A percentile compares a stretch with the other conserved stretches of the same genome.
phyloP scores from a whole-genome alignment of 2,797 vertebrate genomes.

The Emys orbicularis region DNA sequence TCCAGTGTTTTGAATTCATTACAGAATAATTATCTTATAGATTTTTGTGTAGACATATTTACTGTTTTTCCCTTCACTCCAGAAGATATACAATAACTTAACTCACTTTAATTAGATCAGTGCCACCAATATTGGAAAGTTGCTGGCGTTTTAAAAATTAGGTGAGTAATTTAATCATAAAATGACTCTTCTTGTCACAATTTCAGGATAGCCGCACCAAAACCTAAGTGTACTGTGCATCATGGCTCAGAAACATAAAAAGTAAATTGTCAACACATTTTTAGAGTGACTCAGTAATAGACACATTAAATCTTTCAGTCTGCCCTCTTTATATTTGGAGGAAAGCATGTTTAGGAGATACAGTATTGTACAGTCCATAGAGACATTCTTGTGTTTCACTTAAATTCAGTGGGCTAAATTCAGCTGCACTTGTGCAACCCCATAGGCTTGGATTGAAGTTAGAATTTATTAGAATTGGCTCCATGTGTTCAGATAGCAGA shows the following conservation, averaged over 20 bases:
- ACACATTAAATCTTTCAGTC: not conserved
- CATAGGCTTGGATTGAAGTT: not conserved
- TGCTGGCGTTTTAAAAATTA: conserved; percentile 37
- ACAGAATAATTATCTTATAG: conserved; percentile 57
- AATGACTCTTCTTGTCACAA: conserved; percentile 17
- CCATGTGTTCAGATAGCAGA: not conserved
- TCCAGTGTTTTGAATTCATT: conserved; percentile 47
- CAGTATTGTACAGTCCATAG: too few relatives aligned
- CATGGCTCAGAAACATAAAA: conserved; percentile 34
- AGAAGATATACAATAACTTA: conserved; percentile 41
- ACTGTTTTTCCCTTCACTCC: conserved; percentile 38
- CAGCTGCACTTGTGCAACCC: not conserved
- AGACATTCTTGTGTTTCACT: not conserved
- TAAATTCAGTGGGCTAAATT: not conserved
- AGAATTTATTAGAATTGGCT: not conserved
- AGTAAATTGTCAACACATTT: not conserved
- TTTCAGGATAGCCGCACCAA: conserved; percentile 33
- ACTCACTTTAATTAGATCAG: conserved; percentile 41
- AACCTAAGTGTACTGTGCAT: not conserved
- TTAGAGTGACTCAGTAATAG: not conserved
- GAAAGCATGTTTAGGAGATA: not conserved
- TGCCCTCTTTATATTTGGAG: not conserved
- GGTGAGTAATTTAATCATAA: conserved; percentile 40
- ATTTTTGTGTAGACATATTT: conserved; percentile 59
- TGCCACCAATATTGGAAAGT: conserved; percentile 43